Conservation (phyloP, 1,140 invertebrate species). For the Leptonema lineaticorne region DNA sequence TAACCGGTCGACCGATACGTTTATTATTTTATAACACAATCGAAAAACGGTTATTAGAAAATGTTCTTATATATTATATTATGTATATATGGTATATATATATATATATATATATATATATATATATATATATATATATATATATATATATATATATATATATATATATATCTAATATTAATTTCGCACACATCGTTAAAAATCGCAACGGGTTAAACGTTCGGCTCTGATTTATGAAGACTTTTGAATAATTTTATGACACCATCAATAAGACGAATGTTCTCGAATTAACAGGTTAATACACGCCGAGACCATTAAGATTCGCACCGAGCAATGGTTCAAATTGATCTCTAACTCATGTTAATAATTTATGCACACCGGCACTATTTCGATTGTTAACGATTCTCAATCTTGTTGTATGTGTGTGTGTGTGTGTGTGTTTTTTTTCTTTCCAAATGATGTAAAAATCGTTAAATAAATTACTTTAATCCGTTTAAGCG, state of each 20-base stretch:
- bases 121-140: too few species aligned
- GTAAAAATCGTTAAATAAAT: neutral
- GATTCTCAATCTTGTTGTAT: neutral
- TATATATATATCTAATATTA: too few species aligned
- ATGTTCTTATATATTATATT: too few species aligned
- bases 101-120: too few species aligned
- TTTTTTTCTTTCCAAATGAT: neutral
- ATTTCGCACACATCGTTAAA: too few species aligned
- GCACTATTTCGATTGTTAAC: neutral
- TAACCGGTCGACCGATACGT: too few species aligned
- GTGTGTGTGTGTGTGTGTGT: neutral
- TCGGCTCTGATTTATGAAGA: neutral
- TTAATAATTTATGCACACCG: conserved; percentile 12
- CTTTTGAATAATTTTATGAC: conserved; percentile 15
- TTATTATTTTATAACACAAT: too few species aligned
- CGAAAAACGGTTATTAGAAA: too few species aligned
- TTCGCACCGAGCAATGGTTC: conserved; percentile 7
- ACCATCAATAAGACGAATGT: conserved; percentile 13
- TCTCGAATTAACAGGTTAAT: conserved; percentile 13
- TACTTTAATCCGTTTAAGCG: neutral
- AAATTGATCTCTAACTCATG: conserved; percentile 8
- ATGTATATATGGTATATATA: too few species aligned
- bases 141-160: too few species aligned
- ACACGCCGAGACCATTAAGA: conserved; percentile 2
- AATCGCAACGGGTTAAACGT: too few species aligned